Percentiles rank a stretch among this genome's conserved stretches.
phyloP scores from a whole-genome alignment of 2,888 invertebrate genomes.

The Ochropleura plecta region DNA sequence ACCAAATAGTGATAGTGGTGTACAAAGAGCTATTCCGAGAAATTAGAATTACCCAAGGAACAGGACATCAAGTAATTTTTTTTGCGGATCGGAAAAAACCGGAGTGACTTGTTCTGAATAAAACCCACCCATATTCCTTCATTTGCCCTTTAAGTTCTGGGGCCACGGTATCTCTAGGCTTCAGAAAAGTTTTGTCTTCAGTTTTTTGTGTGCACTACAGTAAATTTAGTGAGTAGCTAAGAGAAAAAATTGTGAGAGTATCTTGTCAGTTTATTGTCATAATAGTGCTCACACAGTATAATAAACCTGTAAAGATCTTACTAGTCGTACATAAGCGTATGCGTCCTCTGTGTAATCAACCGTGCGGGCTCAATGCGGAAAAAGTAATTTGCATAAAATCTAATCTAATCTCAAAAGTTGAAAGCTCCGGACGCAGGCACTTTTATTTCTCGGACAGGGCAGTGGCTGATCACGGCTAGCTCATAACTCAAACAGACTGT shows the following conservation, averaged over 20 bases:
- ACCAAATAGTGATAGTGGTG: no score
- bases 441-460: no score
- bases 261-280: conserved; percentile 1
- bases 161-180: no score
- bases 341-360: neutral
- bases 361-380: neutral
- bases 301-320: neutral
- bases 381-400: neutral
- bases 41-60: conserved; percentile 1
- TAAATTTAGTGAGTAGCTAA: neutral
- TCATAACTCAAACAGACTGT: no score
- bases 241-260: conserved; percentile 15
- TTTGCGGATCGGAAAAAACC: neutral
- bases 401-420: neutral
- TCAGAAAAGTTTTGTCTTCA: neutral
- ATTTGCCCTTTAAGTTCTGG: no score
- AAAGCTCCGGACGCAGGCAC: neutral
- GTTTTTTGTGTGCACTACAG: neutral
- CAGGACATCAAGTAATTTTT: neutral
- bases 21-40: no score
- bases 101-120: no score
- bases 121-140: no score
- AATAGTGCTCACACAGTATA: neutral
- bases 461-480: no score
- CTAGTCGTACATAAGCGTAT: no score